Percentiles rank a stretch among this genome's conserved stretches.
Conservation (phyloP, 1,140 invertebrate species). For the Eupristina koningsbergeri region DNA sequence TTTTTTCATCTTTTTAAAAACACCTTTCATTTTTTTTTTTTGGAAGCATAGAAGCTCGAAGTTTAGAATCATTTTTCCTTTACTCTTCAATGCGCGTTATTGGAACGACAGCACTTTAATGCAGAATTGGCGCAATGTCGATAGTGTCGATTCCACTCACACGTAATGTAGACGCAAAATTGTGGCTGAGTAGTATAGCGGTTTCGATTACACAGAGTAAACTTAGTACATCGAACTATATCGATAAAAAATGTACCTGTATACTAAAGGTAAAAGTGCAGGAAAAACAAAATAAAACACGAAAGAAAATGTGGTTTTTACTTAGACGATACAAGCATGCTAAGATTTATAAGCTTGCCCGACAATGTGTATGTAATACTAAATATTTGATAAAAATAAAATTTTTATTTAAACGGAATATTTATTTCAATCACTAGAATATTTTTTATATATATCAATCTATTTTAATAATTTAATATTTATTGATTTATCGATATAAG, state of each 20-base stretch:
- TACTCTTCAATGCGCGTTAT: neutral
- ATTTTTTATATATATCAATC: too few relatives aligned
- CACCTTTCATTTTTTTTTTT: neutral
- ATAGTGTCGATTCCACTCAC: neutral
- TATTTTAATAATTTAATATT: too few relatives aligned
- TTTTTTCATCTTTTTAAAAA: neutral
- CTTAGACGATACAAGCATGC: neutral
- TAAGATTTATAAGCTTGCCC: neutral
- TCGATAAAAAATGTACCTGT: neutral
- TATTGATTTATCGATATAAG: too few relatives aligned
- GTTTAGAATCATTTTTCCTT: neutral
- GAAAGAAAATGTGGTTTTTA: neutral
- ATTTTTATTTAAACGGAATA: neutral
- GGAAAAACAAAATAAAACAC: neutral
- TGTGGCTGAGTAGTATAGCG: neutral
- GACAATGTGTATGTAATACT: neutral
- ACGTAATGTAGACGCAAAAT: neutral
- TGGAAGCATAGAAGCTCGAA: neutral
- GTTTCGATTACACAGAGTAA: conserved; percentile 32
- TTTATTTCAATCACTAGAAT: too few relatives aligned
- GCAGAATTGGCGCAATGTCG: neutral
- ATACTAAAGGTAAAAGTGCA: neutral
- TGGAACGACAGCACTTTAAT: neutral
- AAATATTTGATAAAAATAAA: neutral
- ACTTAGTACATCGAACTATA: too few relatives aligned